Evolutionary conservation across 2,113 vertebrate genomes (phyloP).

Genomic region (Varanus komodoensis): DNA sequence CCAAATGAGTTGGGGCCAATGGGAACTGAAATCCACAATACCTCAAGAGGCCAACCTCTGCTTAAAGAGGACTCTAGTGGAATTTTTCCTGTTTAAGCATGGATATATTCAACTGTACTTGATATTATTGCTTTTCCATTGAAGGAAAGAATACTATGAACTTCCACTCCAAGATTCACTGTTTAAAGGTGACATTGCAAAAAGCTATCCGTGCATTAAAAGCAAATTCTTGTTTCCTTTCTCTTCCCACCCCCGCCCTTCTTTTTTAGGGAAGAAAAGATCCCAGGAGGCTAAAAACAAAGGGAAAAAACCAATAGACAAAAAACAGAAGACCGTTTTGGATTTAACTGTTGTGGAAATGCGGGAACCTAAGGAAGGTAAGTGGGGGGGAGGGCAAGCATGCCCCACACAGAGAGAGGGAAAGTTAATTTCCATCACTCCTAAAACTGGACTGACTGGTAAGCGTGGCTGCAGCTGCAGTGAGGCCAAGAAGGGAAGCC

Average conservation of each 20-base stretch:
- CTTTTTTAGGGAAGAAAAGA: constrained; percentile 81
- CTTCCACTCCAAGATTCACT: neutral
- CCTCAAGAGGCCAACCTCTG: neutral
- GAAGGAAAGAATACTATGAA: neutral
- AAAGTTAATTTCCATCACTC: neutral
- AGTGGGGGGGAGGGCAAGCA: neutral
- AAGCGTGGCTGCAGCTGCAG: neutral
- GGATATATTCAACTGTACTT: neutral
- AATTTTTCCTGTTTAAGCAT: neutral
- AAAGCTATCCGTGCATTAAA: neutral
- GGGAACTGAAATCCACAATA: neutral
- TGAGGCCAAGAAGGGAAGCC: neutral
- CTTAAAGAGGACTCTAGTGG: neutral
- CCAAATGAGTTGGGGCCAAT: neutral
- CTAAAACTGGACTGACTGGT: neutral
- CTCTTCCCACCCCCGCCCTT: neutral
- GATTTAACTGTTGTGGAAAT: constrained; percentile 81
- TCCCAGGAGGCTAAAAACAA: constrained; percentile 80
- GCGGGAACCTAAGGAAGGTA: constrained; percentile 90
- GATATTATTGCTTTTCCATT: neutral
- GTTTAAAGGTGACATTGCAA: neutral
- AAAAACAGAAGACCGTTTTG: constrained; percentile 72
- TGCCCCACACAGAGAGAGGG: too few species aligned
- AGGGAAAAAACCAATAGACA: constrained; percentile 65
- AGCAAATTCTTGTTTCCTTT: neutral